These are phyloP conservation scores for Nilaparvata lugens DNA, from an alignment of 1,140 invertebrate species.

Conservation along the genomic window DNA sequence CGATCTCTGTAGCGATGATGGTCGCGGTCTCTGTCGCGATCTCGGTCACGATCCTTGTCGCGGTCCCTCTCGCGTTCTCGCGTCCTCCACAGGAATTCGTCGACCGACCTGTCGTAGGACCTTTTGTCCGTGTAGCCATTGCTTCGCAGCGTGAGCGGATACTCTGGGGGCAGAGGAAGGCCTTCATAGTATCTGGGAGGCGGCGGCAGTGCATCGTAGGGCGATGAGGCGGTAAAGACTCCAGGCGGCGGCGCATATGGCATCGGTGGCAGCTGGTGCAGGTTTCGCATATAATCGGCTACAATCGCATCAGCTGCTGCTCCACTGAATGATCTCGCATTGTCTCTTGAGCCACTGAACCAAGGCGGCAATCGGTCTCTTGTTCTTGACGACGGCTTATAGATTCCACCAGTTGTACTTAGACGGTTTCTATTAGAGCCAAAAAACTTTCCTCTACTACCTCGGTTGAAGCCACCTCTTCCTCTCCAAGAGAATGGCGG, in stretches of 20 bases:
- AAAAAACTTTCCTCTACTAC: conserved; percentile 40
- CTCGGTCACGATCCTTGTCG: conserved; percentile 39
- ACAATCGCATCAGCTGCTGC: conserved; percentile 61
- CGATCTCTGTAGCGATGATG: conserved; percentile 24
- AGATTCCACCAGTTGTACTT: conserved; percentile 28
- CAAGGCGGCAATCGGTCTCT: conserved; percentile 6
- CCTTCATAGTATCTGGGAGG: conserved; percentile 70
- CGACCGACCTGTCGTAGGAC: conserved; percentile 80
- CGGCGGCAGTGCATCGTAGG: conserved; percentile 60
- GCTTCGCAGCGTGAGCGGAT: conserved; percentile 43
- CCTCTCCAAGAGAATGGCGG: conserved; percentile 29
- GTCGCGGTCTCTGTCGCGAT: conserved; percentile 42
- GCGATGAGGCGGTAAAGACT: conserved; percentile 43
- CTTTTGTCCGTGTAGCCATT: conserved; percentile 52
- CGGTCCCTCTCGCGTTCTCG: conserved; percentile 40
- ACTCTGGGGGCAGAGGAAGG: conserved; percentile 49
- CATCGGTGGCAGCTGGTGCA: conserved; percentile 65
- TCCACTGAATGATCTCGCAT: conserved; percentile 35
- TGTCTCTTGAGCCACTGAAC: conserved; percentile 23
- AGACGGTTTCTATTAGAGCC: conserved; percentile 38
- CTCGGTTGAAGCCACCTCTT: conserved; percentile 36
- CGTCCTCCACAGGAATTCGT: conserved; percentile 80
- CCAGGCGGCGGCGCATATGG: conserved; percentile 56
- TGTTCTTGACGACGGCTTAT: conserved; percentile 7
- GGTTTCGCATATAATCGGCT: conserved; percentile 68